phyloP scores from a whole-genome alignment of 2,113 vertebrate species.

The Colaptes auratus region DNA sequence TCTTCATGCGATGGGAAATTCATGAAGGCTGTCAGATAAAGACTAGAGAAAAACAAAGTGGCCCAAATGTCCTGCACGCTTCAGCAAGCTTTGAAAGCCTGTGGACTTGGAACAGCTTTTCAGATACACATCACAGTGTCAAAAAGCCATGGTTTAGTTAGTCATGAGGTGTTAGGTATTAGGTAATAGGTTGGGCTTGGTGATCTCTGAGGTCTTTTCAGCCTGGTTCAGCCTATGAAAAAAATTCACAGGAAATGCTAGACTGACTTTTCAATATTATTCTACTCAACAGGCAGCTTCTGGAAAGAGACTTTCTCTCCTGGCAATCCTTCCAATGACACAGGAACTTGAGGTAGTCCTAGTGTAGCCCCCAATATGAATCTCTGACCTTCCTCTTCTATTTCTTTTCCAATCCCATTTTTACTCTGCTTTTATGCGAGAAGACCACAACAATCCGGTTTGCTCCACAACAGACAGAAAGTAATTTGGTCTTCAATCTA shows the following conservation, averaged over 20 bases:
- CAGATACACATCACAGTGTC: neutral
- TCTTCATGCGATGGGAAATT: constrained; percentile 40
- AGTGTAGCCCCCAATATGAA: neutral
- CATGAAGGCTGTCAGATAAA: neutral
- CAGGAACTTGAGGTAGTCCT: neutral
- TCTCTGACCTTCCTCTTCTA: neutral
- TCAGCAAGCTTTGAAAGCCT: neutral
- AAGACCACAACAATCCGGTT: neutral
- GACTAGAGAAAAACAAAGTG: neutral
- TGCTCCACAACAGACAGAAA: neutral
- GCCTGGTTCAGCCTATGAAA: neutral
- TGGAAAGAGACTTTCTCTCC: neutral
- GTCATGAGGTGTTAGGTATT: no score
- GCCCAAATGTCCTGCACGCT: neutral
- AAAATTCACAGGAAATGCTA: neutral
- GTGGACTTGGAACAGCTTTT: neutral
- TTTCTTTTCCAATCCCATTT: neutral
- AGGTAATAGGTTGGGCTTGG: no score
- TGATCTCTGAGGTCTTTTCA: no score
- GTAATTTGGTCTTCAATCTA: neutral
- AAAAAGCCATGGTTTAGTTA: neutral
- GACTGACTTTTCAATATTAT: neutral
- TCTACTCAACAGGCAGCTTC: neutral
- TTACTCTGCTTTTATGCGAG: neutral
- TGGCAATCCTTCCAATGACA: neutral